Base-by-base conservation (phyloP, 1,140 invertebrate genomes). In the Zaprionus camerounensis region DNA sequence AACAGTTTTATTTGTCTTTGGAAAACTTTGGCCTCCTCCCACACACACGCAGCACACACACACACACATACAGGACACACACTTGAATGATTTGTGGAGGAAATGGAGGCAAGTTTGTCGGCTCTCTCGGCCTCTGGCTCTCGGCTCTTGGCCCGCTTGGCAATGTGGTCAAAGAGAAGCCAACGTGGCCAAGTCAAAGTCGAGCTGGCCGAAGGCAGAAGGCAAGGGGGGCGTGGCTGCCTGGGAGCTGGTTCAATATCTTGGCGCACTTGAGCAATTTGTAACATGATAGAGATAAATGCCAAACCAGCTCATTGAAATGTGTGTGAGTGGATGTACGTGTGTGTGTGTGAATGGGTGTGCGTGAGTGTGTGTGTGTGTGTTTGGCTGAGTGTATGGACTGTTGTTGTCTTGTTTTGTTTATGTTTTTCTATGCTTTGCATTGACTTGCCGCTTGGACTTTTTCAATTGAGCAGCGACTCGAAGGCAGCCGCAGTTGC, bases 1-100 rank as follows among this genome's bases (percentile, higher is more conserved):
- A 86, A 86, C 83, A 83, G 83, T 86, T 86, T 86, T 86, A 86
- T 86, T 86, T 86, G 83, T 86, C 83, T 88, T 86, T 86, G 77
- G 77, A 83, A 86, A 86, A 86, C 80, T 86, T 88, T 86, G 80
- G 70, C 69, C 66, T 49, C 74, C 56, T 64, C 62, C n/a, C 46
- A 46, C 49, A 62, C 36, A 61, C 24, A 56, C n/a, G n/a, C n/a
- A 17, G 28, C 13, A 58, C 13, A 49, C 13, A 61, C 58, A 70
- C 57, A 51, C 66, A 17, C 17, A 68, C 41, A 26, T 28, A 64
- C 58, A 75, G 59, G 67, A 71, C 59, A 68, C 73, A 76, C 61
- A 79, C 76, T 86, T 63, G 66, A 77, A 71, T 80, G 82, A 71
- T 74, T 85, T 85, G 74, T 38, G 17, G 31, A 38, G 26, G 56